A percentile compares a stretch with the other conserved stretches of the same genome.
Evolutionary conservation across 2,888 invertebrate genomes (phyloP).

Genomic region (Trissolcus japonicus): DNA sequence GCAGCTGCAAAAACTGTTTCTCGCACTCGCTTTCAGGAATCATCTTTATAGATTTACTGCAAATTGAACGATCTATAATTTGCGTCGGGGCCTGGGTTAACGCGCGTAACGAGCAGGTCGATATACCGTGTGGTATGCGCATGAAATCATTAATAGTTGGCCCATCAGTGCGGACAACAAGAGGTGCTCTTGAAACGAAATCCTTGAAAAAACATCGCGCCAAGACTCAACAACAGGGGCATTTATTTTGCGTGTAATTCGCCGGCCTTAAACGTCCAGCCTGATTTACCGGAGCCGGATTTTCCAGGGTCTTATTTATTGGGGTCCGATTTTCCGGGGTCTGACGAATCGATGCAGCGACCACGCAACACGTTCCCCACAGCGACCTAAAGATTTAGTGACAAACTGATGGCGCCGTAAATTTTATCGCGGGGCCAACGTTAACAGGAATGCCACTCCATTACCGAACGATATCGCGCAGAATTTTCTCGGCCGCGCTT

Average conservation of each 20-base stretch:
- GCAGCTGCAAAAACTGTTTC: slow-evolving; percentile 18
- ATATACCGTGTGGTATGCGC: slow-evolving; percentile 60
- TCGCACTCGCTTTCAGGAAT: slow-evolving; percentile 50
- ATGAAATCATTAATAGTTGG: slow-evolving; percentile 67
- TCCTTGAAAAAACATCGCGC: slow-evolving; percentile 40
- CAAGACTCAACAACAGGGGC: slow-evolving; percentile 51
- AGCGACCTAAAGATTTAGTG: slow-evolving; percentile 66
- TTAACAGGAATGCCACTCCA: slow-evolving; percentile 62
- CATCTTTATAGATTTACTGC: slow-evolving; percentile 70
- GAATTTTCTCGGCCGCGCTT: slow-evolving; percentile 39
- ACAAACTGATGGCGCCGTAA: slow-evolving; percentile 66
- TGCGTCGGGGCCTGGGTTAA: slow-evolving; percentile 61
- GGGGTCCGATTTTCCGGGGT: slow-evolving; percentile 49
- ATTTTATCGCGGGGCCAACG: slow-evolving; percentile 59
- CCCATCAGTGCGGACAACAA: slow-evolving; percentile 59
- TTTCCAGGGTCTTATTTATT: too few species aligned
- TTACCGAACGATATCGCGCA: slow-evolving; percentile 57
- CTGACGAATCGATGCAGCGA: slow-evolving; percentile 72
- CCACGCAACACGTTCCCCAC: slow-evolving; percentile 65
- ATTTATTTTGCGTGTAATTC: slow-evolving; percentile 75
- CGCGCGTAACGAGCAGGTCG: slow-evolving; percentile 63
- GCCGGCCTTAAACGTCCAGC: slow-evolving; percentile 72
- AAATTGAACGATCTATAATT: slow-evolving; percentile 71
- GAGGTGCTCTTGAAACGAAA: slow-evolving; percentile 45
- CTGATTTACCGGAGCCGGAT: slow-evolving; percentile 70